Evolutionary conservation across 2,113 vertebrate species (phyloP).

Genomic region (Cebidichthys violaceus): DNA sequence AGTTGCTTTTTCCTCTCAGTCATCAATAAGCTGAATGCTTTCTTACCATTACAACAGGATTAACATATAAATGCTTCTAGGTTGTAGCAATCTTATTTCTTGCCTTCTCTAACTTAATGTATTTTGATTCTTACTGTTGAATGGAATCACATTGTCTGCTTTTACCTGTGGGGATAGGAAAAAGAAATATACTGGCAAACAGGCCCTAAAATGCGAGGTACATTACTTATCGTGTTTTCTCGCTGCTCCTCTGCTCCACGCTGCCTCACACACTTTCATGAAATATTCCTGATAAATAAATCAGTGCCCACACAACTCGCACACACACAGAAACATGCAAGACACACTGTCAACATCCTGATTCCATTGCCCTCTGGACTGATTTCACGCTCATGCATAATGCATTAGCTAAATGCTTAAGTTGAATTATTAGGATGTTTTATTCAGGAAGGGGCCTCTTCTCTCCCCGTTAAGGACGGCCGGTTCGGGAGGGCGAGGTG

Average conservation of each 20-base stretch:
- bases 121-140: conserved; percentile 1
- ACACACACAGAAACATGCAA: conserved; percentile 34
- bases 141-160: background rate
- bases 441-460: conserved; percentile 59
- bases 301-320: conserved; percentile 36
- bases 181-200: background rate
- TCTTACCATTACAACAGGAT: background rate
- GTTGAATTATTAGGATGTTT: conserved; percentile 75
- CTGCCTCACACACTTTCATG: conserved; percentile 25
- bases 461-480: conserved; percentile 14
- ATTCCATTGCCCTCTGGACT: conserved; percentile 56
- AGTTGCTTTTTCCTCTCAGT: background rate
- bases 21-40: background rate
- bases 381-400: conserved; percentile 65
- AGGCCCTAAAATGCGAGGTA: background rate
- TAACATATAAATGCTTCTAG: background rate
- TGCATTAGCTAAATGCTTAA: conserved; percentile 70
- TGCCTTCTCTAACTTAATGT: background rate
- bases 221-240: conserved; percentile 15
- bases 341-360: conserved; percentile 50
- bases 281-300: conserved; percentile 64
- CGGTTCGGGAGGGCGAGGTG: background rate
- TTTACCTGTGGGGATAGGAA: background rate
- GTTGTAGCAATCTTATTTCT: background rate
- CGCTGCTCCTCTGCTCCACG: conserved; percentile 2